Percentiles rank a stretch among this genome's conserved stretches.
Evolutionary conservation across 2,888 invertebrate genomes (phyloP).

Genomic region (Trissoscelio sp.): DNA sequence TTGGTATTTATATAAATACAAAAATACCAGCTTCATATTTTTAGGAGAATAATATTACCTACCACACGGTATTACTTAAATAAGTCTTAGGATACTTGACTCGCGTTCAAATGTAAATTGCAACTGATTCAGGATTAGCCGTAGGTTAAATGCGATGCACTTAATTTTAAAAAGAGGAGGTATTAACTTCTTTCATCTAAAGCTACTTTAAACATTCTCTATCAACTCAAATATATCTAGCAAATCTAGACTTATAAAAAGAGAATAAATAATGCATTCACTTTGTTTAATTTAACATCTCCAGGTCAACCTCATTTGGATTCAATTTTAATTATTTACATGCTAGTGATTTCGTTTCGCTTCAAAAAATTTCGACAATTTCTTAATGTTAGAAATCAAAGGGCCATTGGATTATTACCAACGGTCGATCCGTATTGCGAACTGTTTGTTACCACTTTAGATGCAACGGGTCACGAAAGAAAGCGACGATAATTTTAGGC

Average conservation of each 20-base stretch:
- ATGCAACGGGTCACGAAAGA: slow-evolving; percentile 1
- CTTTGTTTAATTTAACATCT: slow-evolving; percentile 8
- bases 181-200: slow-evolving; percentile 24
- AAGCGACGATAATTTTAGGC: slow-evolving; percentile 25
- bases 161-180: slow-evolving; percentile 24
- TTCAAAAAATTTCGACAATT: background rate
- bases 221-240: slow-evolving; percentile 1
- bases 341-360: background rate
- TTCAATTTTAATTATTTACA: slow-evolving; percentile 1
- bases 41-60: too few relatives aligned
- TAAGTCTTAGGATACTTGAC: background rate
- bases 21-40: too few relatives aligned
- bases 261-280: slow-evolving; percentile 36
- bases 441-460: background rate
- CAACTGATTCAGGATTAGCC: background rate
- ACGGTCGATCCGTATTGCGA: background rate
- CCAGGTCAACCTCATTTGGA: background rate
- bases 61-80: slow-evolving; percentile 1
- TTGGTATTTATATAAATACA: too few relatives aligned
- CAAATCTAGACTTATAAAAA: background rate
- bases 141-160: slow-evolving; percentile 6
- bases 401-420: slow-evolving; percentile 12
- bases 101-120: slow-evolving; percentile 13
- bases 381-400: background rate
- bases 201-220: slow-evolving; percentile 6